These are phyloP conservation scores for Poecilia latipinna DNA, from an alignment of 2,113 vertebrate genomes.

Conservation along the genomic window DNA sequence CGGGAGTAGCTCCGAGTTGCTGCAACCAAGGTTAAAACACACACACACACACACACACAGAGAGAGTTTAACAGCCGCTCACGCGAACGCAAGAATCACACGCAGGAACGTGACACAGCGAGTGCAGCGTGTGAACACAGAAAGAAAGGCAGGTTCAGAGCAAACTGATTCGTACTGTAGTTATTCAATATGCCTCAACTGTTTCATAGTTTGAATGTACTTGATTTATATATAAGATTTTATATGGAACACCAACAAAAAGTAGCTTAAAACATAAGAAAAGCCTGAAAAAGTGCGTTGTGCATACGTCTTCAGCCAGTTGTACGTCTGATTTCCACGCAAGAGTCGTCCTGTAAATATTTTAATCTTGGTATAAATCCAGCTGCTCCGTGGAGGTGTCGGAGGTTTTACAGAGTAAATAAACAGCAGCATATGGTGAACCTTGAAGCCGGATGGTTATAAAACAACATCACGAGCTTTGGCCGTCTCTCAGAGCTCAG, in stretches of 20 bases:
- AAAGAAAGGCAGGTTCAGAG: constrained; percentile 7
- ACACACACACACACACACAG: constrained; percentile 60
- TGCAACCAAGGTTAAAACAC: constrained; percentile 88
- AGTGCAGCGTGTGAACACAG: constrained; percentile 16
- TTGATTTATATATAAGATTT: background rate
- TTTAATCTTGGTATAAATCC: too few relatives aligned
- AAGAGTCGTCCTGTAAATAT: too few relatives aligned
- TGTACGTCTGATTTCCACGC: too few relatives aligned
- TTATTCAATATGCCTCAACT: background rate
- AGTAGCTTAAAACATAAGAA: too few relatives aligned
- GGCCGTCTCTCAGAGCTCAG: too few relatives aligned
- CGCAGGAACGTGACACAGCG: constrained; percentile 14
- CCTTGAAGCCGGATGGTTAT: too few relatives aligned
- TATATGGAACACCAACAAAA: background rate
- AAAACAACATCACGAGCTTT: too few relatives aligned
- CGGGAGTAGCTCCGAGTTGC: constrained; percentile 97
- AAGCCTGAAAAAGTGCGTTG: too few relatives aligned
- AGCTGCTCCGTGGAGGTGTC: too few relatives aligned
- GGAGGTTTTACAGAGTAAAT: too few relatives aligned
- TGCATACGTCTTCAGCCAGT: too few relatives aligned
- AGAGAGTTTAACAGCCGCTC: constrained; percentile 53
- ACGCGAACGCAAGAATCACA: constrained; percentile 18
- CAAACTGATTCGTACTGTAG: background rate
- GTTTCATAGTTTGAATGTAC: background rate
- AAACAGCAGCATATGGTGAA: too few relatives aligned